Base-by-base conservation (phyloP, 2,888 invertebrate species). In the Ichneumon xanthorius region DNA sequence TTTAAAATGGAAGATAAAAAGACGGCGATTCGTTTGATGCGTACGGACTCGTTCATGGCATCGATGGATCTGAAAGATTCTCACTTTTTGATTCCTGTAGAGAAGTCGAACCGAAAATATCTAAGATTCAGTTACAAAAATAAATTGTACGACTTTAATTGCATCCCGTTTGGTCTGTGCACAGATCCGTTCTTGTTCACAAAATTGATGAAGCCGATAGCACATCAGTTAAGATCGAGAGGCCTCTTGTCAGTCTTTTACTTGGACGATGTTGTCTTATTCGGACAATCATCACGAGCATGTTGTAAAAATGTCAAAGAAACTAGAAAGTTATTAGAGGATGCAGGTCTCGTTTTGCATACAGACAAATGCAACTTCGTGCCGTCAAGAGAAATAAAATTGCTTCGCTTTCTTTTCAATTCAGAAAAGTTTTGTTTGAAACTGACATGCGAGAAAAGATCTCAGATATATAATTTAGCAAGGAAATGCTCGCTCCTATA, bases 191-290 rank as follows among this genome's bases (percentile, higher is more conserved):
- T 53, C 11, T 40, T 77, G 2, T 67, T 77, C n/a, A 77, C 77
- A 7, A 67, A 67, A 16, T 9, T 77, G 30, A 65, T 65, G 68
- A 67, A 67, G 50, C 65, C 50, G 19, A 22, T 76, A 67, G 37
- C 26, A 3, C 37, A 70, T 3, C 33, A 30, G 37, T 26, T 82
- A n/a, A 71, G 82, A 19, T 50, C 55, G 30, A 63, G 16, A 58
- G 70, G 67, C 0, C n/a, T 70, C 11, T 50, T 78, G 6, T 78
- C 82, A 9, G 82, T 82, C 5, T 50, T 82, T 30, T 72, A 82
- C n/a, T 53, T 53, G 14, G 53, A 53, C 53, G 53, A 53, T 5
- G n/a, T 53, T 5, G 19, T 53, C n/a, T 53, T 53, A n/a, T 53
- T 53, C 5, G 53, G n/a, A 4, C n/a, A n/a, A n/a, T 53, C 53